Evolutionary conservation across 2,797 vertebrate genomes (phyloP).

Genomic region (Danio kyathit): DNA sequence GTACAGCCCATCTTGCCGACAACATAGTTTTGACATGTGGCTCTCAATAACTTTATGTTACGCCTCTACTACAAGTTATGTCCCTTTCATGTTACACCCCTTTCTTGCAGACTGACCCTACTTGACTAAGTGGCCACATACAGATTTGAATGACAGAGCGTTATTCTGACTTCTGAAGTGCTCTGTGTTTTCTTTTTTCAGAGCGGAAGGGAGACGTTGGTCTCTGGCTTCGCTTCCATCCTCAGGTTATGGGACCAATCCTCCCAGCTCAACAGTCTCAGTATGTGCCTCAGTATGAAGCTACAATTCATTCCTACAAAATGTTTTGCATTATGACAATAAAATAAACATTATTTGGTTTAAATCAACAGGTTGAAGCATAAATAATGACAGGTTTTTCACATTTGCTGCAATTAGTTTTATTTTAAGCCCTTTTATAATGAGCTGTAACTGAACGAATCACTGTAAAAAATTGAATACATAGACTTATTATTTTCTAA

Average conservation of each 20-base stretch:
- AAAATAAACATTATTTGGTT: neutral
- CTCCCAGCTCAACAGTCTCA: conserved; percentile 95
- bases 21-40: no score
- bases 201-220: conserved; percentile 96
- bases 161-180: neutral
- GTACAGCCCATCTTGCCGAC: no score
- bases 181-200: conserved; percentile 68
- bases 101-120: no score
- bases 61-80: no score
- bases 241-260: conserved; percentile 98
- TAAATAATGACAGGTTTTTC: neutral
- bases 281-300: conserved; percentile 76
- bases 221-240: conserved; percentile 96
- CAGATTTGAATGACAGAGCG: neutral
- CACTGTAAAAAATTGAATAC: no score
- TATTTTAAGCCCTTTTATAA: neutral
- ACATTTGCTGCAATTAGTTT: neutral
- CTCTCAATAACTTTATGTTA: no score
- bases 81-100: no score
- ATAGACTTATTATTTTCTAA: no score
- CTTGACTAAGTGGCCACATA: neutral
- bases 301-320: neutral
- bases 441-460: no score
- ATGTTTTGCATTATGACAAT: neutral
- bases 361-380: neutral